These are phyloP conservation scores for Irena cyanogastra DNA, from an alignment of 2,113 vertebrate genomes.

Conservation along the genomic window DNA sequence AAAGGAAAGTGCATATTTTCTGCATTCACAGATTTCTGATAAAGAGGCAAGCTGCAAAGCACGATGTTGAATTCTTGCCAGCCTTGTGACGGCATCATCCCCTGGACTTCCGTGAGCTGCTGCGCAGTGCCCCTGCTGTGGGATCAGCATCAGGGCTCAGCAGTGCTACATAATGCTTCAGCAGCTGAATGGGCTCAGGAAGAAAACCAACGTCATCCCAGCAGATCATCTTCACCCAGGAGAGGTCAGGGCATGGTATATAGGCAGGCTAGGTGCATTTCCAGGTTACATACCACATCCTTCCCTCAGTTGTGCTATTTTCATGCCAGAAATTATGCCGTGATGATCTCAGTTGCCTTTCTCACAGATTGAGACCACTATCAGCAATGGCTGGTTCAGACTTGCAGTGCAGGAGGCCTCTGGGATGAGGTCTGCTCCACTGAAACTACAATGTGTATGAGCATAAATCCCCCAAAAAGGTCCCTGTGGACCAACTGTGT, in stretches of 20 bases:
- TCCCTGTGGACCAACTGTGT: neutral
- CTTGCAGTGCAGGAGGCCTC: neutral
- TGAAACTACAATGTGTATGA: accelerated
- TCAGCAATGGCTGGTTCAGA: neutral
- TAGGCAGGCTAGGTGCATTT: neutral
- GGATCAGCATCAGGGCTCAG: neutral
- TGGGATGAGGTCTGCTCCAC: neutral
- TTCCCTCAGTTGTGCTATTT: neutral
- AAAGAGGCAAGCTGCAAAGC: conserved; percentile 31
- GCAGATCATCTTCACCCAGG: neutral
- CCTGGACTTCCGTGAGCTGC: neutral
- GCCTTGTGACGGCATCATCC: conserved; percentile 2
- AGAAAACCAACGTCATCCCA: neutral
- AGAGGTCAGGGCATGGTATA: neutral
- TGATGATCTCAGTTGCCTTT: neutral
- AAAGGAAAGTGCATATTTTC: neutral
- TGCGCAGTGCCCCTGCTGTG: neutral
- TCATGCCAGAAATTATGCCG: neutral
- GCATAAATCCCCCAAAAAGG: neutral
- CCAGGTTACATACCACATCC: neutral
- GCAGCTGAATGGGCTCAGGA: neutral
- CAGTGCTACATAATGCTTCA: neutral
- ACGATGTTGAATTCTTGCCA: conserved; percentile 31
- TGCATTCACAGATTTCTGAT: neutral
- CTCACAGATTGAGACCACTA: neutral